Evolutionary conservation across 2,888 invertebrate species (phyloP), one percentile per base, ranked within the genome.

Genomic region (Deilephila porcellus): DNA sequence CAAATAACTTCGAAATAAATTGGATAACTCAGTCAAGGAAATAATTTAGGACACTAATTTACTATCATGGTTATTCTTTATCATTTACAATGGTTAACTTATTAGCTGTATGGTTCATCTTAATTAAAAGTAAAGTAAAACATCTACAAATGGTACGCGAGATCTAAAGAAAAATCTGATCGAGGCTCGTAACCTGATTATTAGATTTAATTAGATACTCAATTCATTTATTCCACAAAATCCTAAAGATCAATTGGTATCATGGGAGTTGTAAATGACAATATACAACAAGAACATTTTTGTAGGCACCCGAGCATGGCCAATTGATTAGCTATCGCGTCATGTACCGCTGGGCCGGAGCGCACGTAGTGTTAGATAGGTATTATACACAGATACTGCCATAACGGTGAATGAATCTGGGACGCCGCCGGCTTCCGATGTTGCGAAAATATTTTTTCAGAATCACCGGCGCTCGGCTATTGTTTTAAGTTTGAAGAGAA

Each of bases 321-420:
- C 78, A 86, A 88, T 88, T 83, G 81, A 83, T 86, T 84, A 78
- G 78, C 79, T 80, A 79, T 80, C 81, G 82, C 76, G 76, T 75
- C 76, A 80, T 80, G 78, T 80, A 74, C 79, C 64, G 64, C 56
- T 64, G 72, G 70, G 74, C 79, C 53, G 37, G 45, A 45, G 32
- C 77, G 76, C 78, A 78, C 75, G 77, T 77, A 76, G 73, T 77
- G 74, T 71, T 77, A 75, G 79, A 79, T 78, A 75, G 71, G 76
- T 79, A 59, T 56, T 72, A 75, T 76, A 79, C 76, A 78, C 75
- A 77, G 76, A 79, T 73, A 72, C 34, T 64, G 25, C 34, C 70
- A 74, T 83, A 86, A 85, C 86, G 84, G 87, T 83, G 77, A 73
- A 64, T 71, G 37, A 80, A 85, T 81, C 80, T 83, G 77, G 86